Evolutionary conservation across 2,797 vertebrate genomes (phyloP).

Genomic region (Pipistrellus pygmaeus): DNA sequence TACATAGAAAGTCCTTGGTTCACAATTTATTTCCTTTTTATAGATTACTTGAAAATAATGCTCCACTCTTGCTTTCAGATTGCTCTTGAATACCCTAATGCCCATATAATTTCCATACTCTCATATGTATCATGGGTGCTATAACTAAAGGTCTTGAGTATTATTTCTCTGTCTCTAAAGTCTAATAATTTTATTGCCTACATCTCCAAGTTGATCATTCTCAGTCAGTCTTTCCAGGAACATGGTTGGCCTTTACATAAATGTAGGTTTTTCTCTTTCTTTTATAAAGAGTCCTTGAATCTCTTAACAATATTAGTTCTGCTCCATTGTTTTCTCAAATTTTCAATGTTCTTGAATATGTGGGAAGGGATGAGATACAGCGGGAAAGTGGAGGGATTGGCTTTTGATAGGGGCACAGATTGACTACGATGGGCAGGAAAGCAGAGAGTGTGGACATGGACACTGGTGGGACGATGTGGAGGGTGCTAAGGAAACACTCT

Average conservation of each 20-base stretch:
- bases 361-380: background rate
- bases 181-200: background rate
- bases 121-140: background rate
- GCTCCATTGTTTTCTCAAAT: background rate
- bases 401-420: background rate
- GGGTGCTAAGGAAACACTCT: background rate
- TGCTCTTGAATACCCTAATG: background rate
- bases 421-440: background rate
- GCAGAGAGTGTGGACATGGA: background rate
- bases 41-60: conserved; percentile 39
- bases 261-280: conserved; percentile 26
- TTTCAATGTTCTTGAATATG: background rate
- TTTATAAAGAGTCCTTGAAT: background rate
- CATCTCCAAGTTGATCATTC: conserved; percentile 7
- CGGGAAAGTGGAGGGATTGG: background rate
- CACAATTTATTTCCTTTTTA: conserved; percentile 21
- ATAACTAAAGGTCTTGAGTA: background rate
- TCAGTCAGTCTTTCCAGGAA: conserved; percentile 16
- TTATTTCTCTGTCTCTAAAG: conserved; percentile 19
- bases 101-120: background rate
- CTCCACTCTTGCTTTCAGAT: conserved; percentile 14
- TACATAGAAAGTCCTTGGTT: conserved; percentile 13
- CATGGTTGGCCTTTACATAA: background rate
- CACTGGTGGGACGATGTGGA: background rate
- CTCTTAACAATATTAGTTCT: background rate